These are phyloP conservation scores for Diploscapter pachys DNA, from an alignment of 1,140 invertebrate genomes.

Conservation along the genomic window DNA sequence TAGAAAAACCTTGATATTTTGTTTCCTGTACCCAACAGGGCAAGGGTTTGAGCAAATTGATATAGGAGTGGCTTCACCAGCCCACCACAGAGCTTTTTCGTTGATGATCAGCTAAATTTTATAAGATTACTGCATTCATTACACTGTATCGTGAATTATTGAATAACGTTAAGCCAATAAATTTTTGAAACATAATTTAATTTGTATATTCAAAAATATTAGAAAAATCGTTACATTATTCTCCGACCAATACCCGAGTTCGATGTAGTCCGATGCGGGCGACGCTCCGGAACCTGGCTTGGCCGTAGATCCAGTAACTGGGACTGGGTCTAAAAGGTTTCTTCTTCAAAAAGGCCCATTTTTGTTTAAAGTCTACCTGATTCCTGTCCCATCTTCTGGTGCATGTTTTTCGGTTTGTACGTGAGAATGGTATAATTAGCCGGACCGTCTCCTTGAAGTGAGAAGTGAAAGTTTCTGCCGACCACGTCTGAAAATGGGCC, in stretches of 20 bases:
- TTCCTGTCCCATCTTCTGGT: too few relatives aligned
- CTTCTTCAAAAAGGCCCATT: too few relatives aligned
- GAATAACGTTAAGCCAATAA: too few relatives aligned
- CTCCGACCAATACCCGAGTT: conserved; percentile 67
- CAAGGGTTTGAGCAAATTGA: conserved; percentile 70
- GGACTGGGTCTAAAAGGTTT: too few relatives aligned
- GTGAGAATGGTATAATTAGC: conserved; percentile 69
- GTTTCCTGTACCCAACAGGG: conserved; percentile 57
- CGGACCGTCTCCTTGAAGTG: conserved; percentile 68
- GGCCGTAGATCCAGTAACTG: too few relatives aligned
- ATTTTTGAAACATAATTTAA: too few relatives aligned
- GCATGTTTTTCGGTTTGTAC: too few relatives aligned
- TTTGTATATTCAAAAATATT: too few relatives aligned
- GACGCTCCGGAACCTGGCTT: too few relatives aligned
- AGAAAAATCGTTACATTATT: conserved; percentile 50
- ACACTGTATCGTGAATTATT: too few relatives aligned
- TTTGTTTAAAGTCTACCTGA: too few relatives aligned
- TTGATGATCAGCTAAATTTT: conserved; percentile 52
- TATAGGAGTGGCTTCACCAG: conserved; percentile 60
- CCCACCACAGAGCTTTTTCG: conserved; percentile 48
- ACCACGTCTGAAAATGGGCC: conserved; percentile 65
- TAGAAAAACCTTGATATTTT: conserved; percentile 53
- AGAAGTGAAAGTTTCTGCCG: conserved; percentile 68
- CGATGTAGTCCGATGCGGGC: conserved; percentile 68
- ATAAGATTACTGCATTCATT: too few relatives aligned